Evolutionary conservation across 2,888 invertebrate species (phyloP), one percentile per base, ranked within the genome.

Genomic region (Julus scandinavius): DNA sequence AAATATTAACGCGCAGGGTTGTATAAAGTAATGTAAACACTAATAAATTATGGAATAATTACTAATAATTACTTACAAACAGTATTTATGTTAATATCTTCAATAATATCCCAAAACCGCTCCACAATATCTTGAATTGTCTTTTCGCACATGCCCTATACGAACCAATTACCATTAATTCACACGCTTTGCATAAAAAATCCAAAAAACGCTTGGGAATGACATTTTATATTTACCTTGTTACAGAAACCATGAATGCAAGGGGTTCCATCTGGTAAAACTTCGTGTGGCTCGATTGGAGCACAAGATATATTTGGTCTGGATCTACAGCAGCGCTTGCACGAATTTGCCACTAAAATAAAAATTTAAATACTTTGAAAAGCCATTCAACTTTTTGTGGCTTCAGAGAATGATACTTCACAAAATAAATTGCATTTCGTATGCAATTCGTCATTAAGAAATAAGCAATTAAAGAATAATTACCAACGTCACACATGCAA

Each of bases 231-330:
- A 87, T 90, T 91, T 92, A 96, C 97, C 94, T 97, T 97, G 92
- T 97, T 97, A 92, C 99, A 99, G 92, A 98, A 97, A 80, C 99
- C 99, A 93, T 98, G 97, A 91, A 98, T 96, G 92, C 99, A 99
- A 0, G 98, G 98, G 40, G 98, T 97, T 7, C 98, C 98, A 92
- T 98, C 97, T 0, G 97, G 96, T 88, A 98, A 93, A 90, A 97
- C 96, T 92, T 98, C 97, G 89, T 95, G 95, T 84, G 96, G 97
- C 89, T 97, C 96, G 29, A 97, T 96, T 0, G 97, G 97, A 91
- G 96, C 96, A 91, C 98, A 98, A 0, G 97, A 97, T 92, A 97
- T 97, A 92, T 98, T 98, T 90, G 97, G 94, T 90, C 96, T 97
- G 93, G 96, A 96, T 88, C 97, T 95, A 91, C 99, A 99, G 92